A percentile compares a stretch with the other conserved stretches of the same genome.
These are phyloP conservation scores for Myioborus miniatus DNA, from an alignment of 2,797 vertebrate species.

Conservation along the genomic window DNA sequence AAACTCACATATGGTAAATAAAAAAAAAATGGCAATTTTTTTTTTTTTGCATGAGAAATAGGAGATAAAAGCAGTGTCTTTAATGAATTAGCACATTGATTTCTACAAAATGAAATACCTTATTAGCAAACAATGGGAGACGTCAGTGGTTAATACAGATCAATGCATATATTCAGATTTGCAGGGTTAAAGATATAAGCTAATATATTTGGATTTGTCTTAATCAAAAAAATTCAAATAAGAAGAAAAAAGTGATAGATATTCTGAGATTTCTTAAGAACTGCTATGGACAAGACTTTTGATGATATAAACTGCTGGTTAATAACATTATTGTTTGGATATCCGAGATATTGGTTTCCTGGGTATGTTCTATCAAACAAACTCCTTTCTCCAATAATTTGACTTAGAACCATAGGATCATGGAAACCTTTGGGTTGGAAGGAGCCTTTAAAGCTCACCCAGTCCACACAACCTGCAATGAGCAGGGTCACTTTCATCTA, in stretches of 20 bases:
- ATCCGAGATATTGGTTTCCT: not conserved
- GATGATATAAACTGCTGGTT: not conserved
- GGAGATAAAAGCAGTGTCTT: not conserved
- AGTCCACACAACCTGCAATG: too few relatives aligned
- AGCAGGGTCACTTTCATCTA: too few relatives aligned
- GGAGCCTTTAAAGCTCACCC: not conserved
- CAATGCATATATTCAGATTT: not conserved
- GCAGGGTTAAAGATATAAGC: not conserved
- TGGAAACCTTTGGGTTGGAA: not conserved
- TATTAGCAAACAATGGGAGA: not conserved
- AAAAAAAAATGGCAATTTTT: too few relatives aligned
- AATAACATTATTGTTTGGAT: not conserved
- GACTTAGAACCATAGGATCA: not conserved
- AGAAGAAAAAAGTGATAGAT: too few relatives aligned
- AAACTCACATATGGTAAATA: not conserved
- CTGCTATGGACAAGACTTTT: not conserved
- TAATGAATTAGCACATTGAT: not conserved
- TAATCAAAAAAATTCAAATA: not conserved
- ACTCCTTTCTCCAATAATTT: not conserved
- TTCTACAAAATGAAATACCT: not conserved
- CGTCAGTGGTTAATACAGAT: not conserved
- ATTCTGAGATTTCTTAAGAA: not conserved
- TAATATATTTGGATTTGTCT: not conserved
- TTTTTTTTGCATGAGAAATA: not conserved
- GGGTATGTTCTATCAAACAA: not conserved